These are phyloP conservation scores for Hippocampus mohnikei DNA, from an alignment of 2,113 vertebrate species.

Conservation along the genomic window DNA sequence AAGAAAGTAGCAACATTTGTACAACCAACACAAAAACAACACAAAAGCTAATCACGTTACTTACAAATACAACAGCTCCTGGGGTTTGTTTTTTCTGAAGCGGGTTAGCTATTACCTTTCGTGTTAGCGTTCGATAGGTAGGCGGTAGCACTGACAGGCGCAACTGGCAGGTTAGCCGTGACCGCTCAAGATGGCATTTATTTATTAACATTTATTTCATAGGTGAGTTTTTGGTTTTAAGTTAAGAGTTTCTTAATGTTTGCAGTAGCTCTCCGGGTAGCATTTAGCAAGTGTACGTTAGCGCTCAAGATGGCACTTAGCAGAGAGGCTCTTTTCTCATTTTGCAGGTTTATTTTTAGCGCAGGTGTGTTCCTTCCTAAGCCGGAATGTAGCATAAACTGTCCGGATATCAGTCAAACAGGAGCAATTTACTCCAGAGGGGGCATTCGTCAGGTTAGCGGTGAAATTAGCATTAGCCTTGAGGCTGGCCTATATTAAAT, in stretches of 20 bases:
- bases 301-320: background rate
- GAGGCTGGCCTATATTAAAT: background rate
- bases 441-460: background rate
- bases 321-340: background rate
- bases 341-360: background rate
- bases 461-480: background rate
- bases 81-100: background rate
- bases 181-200: too few species aligned
- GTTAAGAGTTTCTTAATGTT: too few species aligned
- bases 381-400: background rate
- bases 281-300: background rate
- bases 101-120: background rate
- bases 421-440: too few species aligned
- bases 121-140: background rate
- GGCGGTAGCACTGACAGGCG: too few species aligned
- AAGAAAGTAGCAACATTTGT: slow-evolving; percentile 27
- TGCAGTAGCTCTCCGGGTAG: too few species aligned
- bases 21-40: background rate
- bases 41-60: background rate
- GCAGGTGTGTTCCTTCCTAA: background rate
- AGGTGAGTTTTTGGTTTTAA: too few species aligned
- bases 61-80: background rate
- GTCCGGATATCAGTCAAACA: too few species aligned
- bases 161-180: too few species aligned
- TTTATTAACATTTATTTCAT: too few species aligned